Conservation (phyloP, 92 coral and sea anemone genomes). For the Blastomussa wellsi region DNA sequence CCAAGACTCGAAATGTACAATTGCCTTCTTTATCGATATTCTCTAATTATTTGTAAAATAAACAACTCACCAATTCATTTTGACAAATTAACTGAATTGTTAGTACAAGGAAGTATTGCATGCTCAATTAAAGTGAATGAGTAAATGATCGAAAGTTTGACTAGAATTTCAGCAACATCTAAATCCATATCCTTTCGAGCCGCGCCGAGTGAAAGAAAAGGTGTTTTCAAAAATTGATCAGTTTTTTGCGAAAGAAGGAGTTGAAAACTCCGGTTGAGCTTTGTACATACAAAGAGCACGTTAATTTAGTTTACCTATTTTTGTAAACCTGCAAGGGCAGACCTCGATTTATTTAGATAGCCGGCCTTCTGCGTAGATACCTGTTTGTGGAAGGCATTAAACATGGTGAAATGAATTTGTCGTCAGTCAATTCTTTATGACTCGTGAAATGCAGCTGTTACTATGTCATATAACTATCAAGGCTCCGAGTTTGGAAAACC, state of each 20-base stretch:
- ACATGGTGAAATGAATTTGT: not conserved
- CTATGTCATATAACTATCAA: not conserved
- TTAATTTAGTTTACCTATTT: too few relatives aligned
- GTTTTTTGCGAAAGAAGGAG: too few relatives aligned
- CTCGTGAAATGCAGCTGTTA: not conserved
- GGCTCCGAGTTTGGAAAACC: not conserved
- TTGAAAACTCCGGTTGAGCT: not conserved
- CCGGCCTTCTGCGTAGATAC: not conserved
- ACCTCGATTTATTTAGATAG: not conserved
- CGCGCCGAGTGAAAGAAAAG: too few relatives aligned
- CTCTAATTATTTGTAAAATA: not conserved
- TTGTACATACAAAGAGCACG: not conserved
- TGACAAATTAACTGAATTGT: slow-evolving; percentile 8
- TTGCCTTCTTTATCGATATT: not conserved
- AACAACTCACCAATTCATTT: not conserved
- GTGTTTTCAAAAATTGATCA: too few relatives aligned
- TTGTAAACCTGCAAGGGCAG: not conserved
- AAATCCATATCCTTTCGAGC: too few relatives aligned
- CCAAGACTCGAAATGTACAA: not conserved
- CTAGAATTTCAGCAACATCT: not conserved
- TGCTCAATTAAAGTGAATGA: not conserved
- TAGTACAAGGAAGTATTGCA: not conserved
- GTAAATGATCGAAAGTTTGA: not conserved
- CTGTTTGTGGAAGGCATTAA: not conserved
- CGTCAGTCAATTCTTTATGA: not conserved